Percentiles rank a stretch among this genome's conserved stretches.
These are phyloP conservation scores for Morinoia aosen DNA, from an alignment of 2,888 invertebrate species.

Conservation along the genomic window DNA sequence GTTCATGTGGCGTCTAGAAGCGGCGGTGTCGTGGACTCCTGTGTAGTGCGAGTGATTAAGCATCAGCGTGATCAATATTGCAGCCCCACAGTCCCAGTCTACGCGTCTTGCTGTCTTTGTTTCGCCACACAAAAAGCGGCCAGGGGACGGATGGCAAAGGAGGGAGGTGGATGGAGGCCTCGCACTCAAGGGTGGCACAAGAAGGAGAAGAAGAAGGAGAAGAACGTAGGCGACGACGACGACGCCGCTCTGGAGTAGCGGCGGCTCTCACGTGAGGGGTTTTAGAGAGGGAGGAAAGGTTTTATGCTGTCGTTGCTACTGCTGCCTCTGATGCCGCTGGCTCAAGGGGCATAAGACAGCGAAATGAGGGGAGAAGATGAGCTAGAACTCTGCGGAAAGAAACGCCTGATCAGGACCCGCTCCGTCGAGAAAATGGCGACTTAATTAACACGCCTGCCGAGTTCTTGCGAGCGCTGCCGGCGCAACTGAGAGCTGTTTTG, in stretches of 20 bases:
- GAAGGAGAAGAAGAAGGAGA: constrained; percentile 54
- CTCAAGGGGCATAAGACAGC: constrained; percentile 53
- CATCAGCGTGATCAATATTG: constrained; percentile 59
- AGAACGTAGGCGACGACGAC: constrained; percentile 52
- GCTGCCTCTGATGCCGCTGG: constrained; percentile 51
- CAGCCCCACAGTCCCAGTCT: constrained; percentile 55
- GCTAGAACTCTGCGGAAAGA: constrained; percentile 39
- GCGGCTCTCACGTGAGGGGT: constrained; percentile 46
- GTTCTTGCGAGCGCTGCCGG: constrained; percentile 44
- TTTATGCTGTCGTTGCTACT: constrained; percentile 54
- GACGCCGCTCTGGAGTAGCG: constrained; percentile 52
- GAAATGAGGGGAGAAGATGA: constrained; percentile 54
- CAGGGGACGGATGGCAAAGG: constrained; percentile 32
- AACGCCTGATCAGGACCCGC: constrained; percentile 35
- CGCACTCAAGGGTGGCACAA: not conserved
- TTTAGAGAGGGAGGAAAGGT: constrained; percentile 52
- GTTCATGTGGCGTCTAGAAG: constrained; percentile 50
- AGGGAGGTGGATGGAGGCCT: constrained; percentile 48
- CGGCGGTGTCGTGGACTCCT: constrained; percentile 50
- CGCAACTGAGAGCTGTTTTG: constrained; percentile 39
- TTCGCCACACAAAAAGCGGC: constrained; percentile 56
- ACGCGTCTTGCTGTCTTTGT: constrained; percentile 53
- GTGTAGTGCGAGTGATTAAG: constrained; percentile 60
- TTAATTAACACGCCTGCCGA: constrained; percentile 52
- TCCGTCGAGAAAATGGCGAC: constrained; percentile 46